Base-by-base conservation (phyloP, 2,888 invertebrate genomes). In the Yponomeuta malinellus region DNA sequence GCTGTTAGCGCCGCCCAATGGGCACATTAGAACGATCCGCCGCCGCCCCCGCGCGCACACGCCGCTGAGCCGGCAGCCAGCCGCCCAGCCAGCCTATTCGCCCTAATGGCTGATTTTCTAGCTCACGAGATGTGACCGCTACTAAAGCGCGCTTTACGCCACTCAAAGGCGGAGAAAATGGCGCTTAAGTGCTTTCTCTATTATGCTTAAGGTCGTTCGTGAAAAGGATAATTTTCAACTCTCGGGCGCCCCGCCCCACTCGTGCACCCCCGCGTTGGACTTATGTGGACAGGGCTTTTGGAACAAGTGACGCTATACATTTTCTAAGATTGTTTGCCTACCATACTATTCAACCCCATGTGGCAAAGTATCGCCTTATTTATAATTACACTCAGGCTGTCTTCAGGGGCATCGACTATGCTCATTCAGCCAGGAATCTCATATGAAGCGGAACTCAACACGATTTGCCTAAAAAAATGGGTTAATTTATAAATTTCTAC, bases 141-240 rank as follows among this genome's bases (percentile, higher is more conserved):
- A 86, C 90, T 89, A 90, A 90, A 87, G 88, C 87, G 81, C 89
- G 88, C 91, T 92, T 59, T 91, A 92, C 89, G 87, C 87, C 90
- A 91, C 89, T 91, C 89, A 92, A 92, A 92, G 90, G 90, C 91
- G 90, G 91, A 87, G 91, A 92, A 91, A 91, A 91, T 92, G 90
- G 90, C 89, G 90, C 89, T 92, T 90, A 92, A 92, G 92, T 92
- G 92, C 92, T 91, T 89, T 91, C 90, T 92, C 92, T 92, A 91
- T 91, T 92, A 92, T 92, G 85, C 86, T 92, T 90, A 90, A 91
- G 91, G 89, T 86, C 90, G 89, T 88, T 92, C 87, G 84, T 90
- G 90, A 91, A 92, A 91, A 91, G 92, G 91, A 91, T 92, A 91
- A 90, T 91, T 92, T 91, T 91, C 90, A 91, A 91, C 87, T 90